Percentiles rank a stretch among this genome's conserved stretches.
Conservation (phyloP, 2,888 invertebrate genomes). For the Watsonalla binaria region DNA sequence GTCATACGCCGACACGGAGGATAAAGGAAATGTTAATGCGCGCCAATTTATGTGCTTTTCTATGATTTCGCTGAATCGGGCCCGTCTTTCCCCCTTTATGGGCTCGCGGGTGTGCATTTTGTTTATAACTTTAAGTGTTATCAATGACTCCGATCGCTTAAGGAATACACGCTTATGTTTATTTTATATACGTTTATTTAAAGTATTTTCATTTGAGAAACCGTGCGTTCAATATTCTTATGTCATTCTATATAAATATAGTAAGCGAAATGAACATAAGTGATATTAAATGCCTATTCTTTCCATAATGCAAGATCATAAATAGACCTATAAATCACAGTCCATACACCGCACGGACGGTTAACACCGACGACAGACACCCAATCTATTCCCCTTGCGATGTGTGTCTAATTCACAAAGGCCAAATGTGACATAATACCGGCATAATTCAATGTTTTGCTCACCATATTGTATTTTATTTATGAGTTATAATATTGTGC, state of each 20-base stretch:
- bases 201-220: too few relatives aligned
- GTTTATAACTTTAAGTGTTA: constrained; percentile 55
- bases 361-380: constrained; percentile 57
- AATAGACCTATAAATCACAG: constrained; percentile 30
- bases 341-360: constrained; percentile 43
- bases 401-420: constrained; percentile 74
- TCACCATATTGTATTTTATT: constrained; percentile 80
- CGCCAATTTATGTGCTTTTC: constrained; percentile 78
- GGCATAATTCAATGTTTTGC: constrained; percentile 79
- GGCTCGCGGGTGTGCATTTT: constrained; percentile 44
- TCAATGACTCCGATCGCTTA: constrained; percentile 25
- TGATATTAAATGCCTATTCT: too few relatives aligned
- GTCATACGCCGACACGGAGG: constrained; percentile 78
- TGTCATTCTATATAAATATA: too few relatives aligned
- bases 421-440: constrained; percentile 79
- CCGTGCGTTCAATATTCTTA: too few relatives aligned
- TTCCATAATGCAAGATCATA: background rate
- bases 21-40: constrained; percentile 79
- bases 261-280: too few relatives aligned
- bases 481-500: constrained; percentile 69
- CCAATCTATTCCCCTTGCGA: constrained; percentile 61
- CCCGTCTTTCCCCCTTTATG: constrained; percentile 64
- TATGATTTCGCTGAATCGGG: constrained; percentile 78
- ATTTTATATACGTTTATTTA: background rate
- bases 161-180: background rate